A percentile compares a stretch with the other conserved stretches of the same genome.
phyloP scores from a whole-genome alignment of 2,113 vertebrate species.

The Lethenteron reissneri region DNA sequence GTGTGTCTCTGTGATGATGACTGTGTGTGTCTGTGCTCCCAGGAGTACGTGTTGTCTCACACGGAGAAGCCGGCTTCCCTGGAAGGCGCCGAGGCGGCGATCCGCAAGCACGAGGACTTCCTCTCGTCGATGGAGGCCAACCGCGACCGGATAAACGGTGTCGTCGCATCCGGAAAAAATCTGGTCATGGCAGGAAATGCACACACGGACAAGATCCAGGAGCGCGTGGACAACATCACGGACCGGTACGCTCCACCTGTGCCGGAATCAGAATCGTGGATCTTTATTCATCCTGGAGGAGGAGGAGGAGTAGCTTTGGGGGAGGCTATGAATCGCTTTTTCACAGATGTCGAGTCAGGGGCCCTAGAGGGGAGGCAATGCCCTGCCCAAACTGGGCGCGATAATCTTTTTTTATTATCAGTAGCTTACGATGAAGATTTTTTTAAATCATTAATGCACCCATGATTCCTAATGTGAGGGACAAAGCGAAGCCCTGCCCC shows the following conservation, averaged over 20 bases:
- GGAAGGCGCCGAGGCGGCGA: conserved; percentile 51
- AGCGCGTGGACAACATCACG: conserved; percentile 64
- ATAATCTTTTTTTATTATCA: too few relatives aligned
- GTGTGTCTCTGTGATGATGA: too few relatives aligned
- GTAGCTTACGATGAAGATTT: too few relatives aligned
- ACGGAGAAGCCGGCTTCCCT: conserved; percentile 68
- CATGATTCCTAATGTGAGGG: too few relatives aligned
- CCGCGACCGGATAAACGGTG: conserved; percentile 50
- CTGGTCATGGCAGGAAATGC: conserved; percentile 43
- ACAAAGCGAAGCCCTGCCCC: too few relatives aligned
- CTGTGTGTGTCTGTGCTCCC: conserved; percentile 3
- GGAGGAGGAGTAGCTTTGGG: too few relatives aligned
- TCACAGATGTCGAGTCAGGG: too few relatives aligned
- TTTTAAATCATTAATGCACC: too few relatives aligned
- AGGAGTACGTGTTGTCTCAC: conserved; percentile 72
- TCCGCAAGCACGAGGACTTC: conserved; percentile 74
- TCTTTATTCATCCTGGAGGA: too few relatives aligned
- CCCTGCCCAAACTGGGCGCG: too few relatives aligned
- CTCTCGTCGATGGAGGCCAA: conserved; percentile 71
- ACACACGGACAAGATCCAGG: conserved; percentile 56
- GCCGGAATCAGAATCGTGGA: not conserved
- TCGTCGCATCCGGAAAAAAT: conserved; percentile 48
- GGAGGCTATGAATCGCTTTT: too few relatives aligned
- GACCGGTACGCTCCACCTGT: conserved; percentile 30
- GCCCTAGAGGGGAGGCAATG: too few relatives aligned